Percentiles rank a stretch among this genome's conserved stretches.
phyloP scores from a whole-genome alignment of 2,113 vertebrate genomes.

The Abramis brama region DNA sequence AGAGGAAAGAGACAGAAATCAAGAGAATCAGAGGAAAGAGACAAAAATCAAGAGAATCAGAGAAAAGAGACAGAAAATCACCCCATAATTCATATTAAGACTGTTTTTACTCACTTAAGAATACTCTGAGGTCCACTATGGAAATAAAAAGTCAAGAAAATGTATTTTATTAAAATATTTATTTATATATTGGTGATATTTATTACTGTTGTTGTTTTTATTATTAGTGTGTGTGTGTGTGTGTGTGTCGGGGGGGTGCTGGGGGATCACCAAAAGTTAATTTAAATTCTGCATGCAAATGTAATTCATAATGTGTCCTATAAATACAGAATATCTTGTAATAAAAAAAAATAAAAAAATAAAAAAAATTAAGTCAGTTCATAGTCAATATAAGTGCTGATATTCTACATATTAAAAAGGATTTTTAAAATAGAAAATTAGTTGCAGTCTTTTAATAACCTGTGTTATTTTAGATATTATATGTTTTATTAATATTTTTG shows the following conservation, averaged over 20 bases:
- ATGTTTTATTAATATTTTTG: too few species aligned
- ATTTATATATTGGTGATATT: not conserved
- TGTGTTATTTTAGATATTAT: too few species aligned
- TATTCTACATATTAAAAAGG: too few species aligned
- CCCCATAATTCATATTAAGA: not conserved
- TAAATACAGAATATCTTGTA: too few species aligned
- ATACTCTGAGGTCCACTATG: constrained; percentile 63
- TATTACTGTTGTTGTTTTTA: not conserved
- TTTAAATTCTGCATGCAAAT: not conserved
- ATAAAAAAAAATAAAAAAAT: too few species aligned
- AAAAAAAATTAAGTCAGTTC: too few species aligned
- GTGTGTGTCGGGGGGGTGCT: too few species aligned
- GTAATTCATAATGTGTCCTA: not conserved
- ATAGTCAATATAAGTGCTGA: too few species aligned
- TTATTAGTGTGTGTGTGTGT: too few species aligned
- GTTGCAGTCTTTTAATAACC: too few species aligned
- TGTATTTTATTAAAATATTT: too few species aligned
- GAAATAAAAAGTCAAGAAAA: constrained; percentile 30
- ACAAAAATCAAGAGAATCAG: not conserved
- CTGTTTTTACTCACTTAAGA: constrained; percentile 64
- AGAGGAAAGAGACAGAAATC: not conserved
- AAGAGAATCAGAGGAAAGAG: constrained; percentile 22
- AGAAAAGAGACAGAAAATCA: constrained; percentile 44
- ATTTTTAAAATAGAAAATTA: too few species aligned
- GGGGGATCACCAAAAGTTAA: not conserved